Percentiles rank a stretch among this genome's conserved stretches.
These are phyloP conservation scores for Onychomys torridus DNA, from an alignment of 2,797 vertebrate genomes.

Conservation along the genomic window DNA sequence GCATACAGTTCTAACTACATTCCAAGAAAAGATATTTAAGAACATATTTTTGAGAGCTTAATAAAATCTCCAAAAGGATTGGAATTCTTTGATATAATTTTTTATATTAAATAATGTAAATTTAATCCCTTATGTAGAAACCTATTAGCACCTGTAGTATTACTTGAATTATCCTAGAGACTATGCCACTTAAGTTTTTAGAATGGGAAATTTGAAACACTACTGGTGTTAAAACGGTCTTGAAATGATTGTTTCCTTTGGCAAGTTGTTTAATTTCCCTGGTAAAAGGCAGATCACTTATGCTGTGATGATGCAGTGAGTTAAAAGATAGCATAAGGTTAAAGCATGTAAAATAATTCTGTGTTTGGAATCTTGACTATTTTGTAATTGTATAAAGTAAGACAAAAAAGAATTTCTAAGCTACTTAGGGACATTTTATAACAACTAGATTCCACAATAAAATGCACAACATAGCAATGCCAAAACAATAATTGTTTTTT, in stretches of 20 bases:
- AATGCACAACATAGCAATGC: no score
- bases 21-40: not conserved
- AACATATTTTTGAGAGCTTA: not conserved
- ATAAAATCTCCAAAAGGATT: not conserved
- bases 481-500: no score
- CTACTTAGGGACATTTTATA: no score
- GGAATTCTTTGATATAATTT: not conserved
- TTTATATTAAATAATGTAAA: not conserved
- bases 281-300: not conserved
- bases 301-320: not conserved
- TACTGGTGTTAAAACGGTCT: not conserved
- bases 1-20: not conserved
- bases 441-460: no score
- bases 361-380: not conserved
- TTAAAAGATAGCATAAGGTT: not conserved
- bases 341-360: not conserved
- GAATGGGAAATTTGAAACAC: not conserved
- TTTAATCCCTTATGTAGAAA: not conserved
- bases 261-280: not conserved
- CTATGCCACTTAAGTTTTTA: not conserved
- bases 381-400: not conserved
- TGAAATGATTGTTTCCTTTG: not conserved
- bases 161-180: not conserved
- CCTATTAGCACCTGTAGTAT: not conserved
- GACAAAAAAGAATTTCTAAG: not conserved